Evolutionary conservation across 2,888 invertebrate genomes (phyloP).

Genomic region (Eucera pruinosa): DNA sequence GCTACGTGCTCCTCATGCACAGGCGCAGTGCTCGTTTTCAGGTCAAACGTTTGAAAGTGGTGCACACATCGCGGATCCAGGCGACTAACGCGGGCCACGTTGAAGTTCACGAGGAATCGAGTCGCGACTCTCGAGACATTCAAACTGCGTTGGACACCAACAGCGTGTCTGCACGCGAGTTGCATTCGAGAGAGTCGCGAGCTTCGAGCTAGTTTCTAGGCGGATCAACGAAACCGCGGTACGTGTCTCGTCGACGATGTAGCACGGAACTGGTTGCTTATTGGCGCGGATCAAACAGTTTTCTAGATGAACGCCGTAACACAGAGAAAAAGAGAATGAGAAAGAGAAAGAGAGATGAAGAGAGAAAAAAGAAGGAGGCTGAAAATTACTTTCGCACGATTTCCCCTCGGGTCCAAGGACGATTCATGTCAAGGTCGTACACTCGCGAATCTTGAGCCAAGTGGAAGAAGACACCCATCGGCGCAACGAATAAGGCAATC

Average conservation of each 20-base stretch:
- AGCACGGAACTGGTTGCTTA: conserved; percentile 62
- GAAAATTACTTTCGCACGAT: conserved; percentile 63
- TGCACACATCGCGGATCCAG: conserved; percentile 51
- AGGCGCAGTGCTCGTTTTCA: conserved; percentile 54
- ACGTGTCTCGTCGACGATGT: conserved; percentile 16
- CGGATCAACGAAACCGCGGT: conserved; percentile 41
- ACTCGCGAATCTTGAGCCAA: conserved; percentile 59
- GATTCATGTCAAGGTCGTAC: conserved; percentile 61
- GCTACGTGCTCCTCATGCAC: conserved; percentile 58
- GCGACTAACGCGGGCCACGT: conserved; percentile 33
- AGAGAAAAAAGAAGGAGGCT: conserved; percentile 3
- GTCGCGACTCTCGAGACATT: conserved; percentile 34
- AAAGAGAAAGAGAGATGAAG: not conserved
- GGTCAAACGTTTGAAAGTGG: conserved; percentile 72
- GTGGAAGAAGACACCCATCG: conserved; percentile 53
- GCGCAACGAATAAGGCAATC: conserved; percentile 48
- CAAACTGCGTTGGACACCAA: conserved; percentile 35
- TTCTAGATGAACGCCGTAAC: conserved; percentile 23
- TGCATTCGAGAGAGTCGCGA: conserved; percentile 35
- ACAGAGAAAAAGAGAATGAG: not conserved
- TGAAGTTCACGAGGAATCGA: conserved; percentile 32
- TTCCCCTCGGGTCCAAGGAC: conserved; percentile 56
- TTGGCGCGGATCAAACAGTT: conserved; percentile 60
- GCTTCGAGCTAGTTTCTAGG: conserved; percentile 59
- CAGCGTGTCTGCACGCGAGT: conserved; percentile 44